Evolutionary conservation across 2,888 invertebrate genomes (phyloP), one percentile per base, ranked within the genome.

Genomic region (Platerodrilus igneus): DNA sequence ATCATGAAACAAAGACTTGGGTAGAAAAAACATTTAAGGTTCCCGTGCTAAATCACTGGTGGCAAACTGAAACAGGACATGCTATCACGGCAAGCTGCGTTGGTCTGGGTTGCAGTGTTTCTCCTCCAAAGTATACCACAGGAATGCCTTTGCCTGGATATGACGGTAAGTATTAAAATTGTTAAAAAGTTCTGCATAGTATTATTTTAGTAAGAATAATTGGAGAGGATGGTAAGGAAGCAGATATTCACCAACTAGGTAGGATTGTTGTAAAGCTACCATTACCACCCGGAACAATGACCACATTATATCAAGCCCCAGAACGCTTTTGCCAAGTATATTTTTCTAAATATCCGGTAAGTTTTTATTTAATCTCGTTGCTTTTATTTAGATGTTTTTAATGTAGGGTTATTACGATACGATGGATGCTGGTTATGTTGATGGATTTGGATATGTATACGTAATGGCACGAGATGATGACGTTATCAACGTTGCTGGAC

Each of bases 31-130:
- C 71, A 4, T 84, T 89, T 57, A 74, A 80, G 38, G 83, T 82
- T 5, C 86, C 88, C 0, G 76, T 91, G 2, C 65, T 92, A 34
- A 94, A 95, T 65, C 88, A 95, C 66, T 95, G 93, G 93, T 95
- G 95, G 94, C 95, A 95, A 71, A 94, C 95, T 2, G 95, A 95
- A 69, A 87, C 90, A 0, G 94, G 94, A 0, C 89, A 90, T 43
- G 83, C 92, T 0, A 86, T 95, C 38, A 89, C 92, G 0, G 85
- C 90, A 0, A 81, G 86, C 0, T 89, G 89, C 59, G 60, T 86
- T 5, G 93, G 90, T 0, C 78, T 88, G 23, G 81, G 79, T 0
- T 79, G 85, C 22, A 80, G 74, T 57, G 70, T 78, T 1, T 73
- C 76, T 45, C 86, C 87, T 0, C 89, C 87, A 0, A 77, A 76